Evolutionary conservation across 2,797 vertebrate species (phyloP).

Genomic region (Menidia menidia): DNA sequence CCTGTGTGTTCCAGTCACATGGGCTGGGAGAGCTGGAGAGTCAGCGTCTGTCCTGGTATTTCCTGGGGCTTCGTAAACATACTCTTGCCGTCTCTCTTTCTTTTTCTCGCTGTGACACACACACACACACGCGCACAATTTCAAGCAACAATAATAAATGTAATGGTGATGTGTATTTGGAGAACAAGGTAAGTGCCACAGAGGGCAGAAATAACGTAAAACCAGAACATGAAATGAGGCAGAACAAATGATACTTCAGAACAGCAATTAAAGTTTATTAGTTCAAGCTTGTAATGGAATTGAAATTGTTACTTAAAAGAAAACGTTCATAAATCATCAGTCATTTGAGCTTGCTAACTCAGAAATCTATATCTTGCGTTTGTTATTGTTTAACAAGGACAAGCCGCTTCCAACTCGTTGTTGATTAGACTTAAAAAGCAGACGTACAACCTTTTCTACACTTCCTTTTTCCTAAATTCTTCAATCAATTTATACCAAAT

Average conservation of each 20-base stretch:
- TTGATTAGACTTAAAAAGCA: conserved; percentile 28
- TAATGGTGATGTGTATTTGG: conserved; percentile 16
- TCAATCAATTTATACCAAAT: conserved; percentile 7
- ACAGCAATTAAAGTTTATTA: conserved; percentile 18
- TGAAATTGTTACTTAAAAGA: conserved; percentile 3
- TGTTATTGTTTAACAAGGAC: conserved; percentile 1
- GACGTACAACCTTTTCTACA: conserved; percentile 30
- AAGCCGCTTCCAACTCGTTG: conserved; percentile 21
- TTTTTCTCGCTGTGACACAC: conserved; percentile 14
- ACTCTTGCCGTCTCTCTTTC: conserved; percentile 17
- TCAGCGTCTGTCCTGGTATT: conserved; percentile 86
- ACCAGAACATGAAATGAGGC: background rate
- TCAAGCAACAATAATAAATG: conserved; percentile 15
- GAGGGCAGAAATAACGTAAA: conserved; percentile 10
- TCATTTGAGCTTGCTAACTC: background rate
- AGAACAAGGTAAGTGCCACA: conserved; percentile 6
- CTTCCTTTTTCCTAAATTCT: conserved; percentile 30
- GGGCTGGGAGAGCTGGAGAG: conserved; percentile 74
- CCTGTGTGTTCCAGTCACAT: conserved; percentile 83
- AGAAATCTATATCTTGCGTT: background rate
- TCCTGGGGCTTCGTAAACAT: conserved; percentile 85
- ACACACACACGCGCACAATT: conserved; percentile 18
- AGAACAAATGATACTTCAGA: conserved; percentile 9
- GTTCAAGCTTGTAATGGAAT: conserved; percentile 11
- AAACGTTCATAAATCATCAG: conserved; percentile 11